phyloP scores from a whole-genome alignment of 2,888 invertebrate species.

The Scaptomyza cyrtandrae region DNA sequence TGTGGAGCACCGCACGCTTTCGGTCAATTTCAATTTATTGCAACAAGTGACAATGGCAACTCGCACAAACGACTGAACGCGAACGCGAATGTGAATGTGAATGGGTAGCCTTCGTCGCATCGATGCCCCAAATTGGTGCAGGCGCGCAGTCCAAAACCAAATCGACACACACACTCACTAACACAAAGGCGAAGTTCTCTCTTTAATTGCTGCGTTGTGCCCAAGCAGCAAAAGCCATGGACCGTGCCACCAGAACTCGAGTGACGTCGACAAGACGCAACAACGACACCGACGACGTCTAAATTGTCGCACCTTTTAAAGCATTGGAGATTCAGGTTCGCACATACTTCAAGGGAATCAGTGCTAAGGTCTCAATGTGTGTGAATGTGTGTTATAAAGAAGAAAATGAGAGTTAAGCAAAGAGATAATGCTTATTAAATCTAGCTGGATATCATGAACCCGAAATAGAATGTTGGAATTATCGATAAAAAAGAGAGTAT shows the following conservation, averaged over 20 bases:
- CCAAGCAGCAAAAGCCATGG: background rate
- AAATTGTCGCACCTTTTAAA: slow-evolving; percentile 75
- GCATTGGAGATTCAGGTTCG: slow-evolving; percentile 15
- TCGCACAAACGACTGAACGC: slow-evolving; percentile 47
- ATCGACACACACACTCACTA: background rate
- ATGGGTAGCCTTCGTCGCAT: slow-evolving; percentile 32
- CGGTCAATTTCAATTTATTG: slow-evolving; percentile 77
- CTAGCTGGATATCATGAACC: no score
- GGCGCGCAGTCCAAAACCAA: background rate
- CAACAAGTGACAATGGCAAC: slow-evolving; percentile 73
- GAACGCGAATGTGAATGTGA: slow-evolving; percentile 39
- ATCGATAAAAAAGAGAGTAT: no score
- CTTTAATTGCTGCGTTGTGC: slow-evolving; percentile 57
- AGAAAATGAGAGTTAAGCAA: background rate
- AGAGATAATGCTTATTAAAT: no score
- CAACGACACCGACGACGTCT: slow-evolving; percentile 58
- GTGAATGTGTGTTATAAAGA: background rate
- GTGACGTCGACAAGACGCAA: slow-evolving; percentile 60
- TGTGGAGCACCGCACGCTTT: slow-evolving; percentile 69
- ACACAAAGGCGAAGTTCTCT: background rate
- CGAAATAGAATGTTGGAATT: no score
- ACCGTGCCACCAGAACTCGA: slow-evolving; percentile 19
- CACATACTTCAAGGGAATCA: slow-evolving; percentile 25
- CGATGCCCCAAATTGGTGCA: slow-evolving; percentile 49
- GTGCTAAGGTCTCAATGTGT: background rate